Base-by-base conservation (phyloP, 2,113 vertebrate genomes). In the Mus pahari region DNA sequence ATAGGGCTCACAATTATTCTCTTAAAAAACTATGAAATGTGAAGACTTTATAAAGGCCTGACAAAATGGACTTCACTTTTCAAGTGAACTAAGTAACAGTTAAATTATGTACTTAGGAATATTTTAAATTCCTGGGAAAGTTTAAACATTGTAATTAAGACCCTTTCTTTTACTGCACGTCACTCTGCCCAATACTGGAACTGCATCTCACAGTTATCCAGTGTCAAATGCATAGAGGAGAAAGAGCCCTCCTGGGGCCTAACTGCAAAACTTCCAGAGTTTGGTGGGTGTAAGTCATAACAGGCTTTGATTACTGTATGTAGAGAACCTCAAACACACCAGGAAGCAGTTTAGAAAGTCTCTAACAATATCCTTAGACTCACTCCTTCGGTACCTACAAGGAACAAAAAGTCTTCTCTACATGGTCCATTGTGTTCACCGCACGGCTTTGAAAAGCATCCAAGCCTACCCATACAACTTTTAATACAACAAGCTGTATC, bases 91-190 rank as follows among this genome's bases (percentile, higher is more conserved):
- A 97, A 91, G 4, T 91, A 97, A 94, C 95, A 94, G 89, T 92
- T 97, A 96, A 95, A 96, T 96, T 97, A 95, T 31, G 91, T 42
- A 62, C 89, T 94, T 74, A 92, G 55, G 42, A 96, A 31, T 96
- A 96, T 96, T 97, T 96, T 94, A 96, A 98, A 97, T 94, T 94
- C 96, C 89, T 92, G 36, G 73, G 83, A 97, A 97, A 68, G 71
- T 91, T 96, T 97, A 97, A 98, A 91, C 97, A 97, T 96, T 97
- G 95, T 95, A 97, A 97, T 97, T 97, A 97, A 96, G 92, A 93
- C 58, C 39, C 64, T 96, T 94, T 94, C 87, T 98, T 96, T 95
- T 77, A 96, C 3, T 95, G 94, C 53, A 94, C 94, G 96, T 97
- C 97, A 97, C 62, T 91, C 48, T 96, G 92, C 78, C 82, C 81